Evolutionary conservation across 2,888 invertebrate species (phyloP).

Genomic region (Troides helena): DNA sequence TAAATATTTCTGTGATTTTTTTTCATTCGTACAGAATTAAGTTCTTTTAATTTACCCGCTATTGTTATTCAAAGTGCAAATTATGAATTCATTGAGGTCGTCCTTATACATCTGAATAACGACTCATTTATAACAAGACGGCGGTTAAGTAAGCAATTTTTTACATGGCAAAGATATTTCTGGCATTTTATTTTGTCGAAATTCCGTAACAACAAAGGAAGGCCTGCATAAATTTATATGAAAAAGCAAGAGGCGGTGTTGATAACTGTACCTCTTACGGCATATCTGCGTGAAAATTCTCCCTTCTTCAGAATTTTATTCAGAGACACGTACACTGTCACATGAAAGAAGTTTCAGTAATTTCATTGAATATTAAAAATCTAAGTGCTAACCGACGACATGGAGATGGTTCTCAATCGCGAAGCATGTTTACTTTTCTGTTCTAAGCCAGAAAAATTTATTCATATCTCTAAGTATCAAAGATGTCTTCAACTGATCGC

Average conservation of each 20-base stretch:
- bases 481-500: too few species aligned
- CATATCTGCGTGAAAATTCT: slow-evolving; percentile 21
- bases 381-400: slow-evolving; percentile 31
- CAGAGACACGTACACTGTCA: slow-evolving; percentile 34
- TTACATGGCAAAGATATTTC: slow-evolving; percentile 34
- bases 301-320: slow-evolving; percentile 36
- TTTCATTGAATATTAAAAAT: slow-evolving; percentile 47
- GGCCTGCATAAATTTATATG: slow-evolving; percentile 29
- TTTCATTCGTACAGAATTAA: neutral
- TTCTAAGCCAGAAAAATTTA: too few species aligned
- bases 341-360: slow-evolving; percentile 39
- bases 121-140: slow-evolving; percentile 38
- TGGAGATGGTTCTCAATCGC: too few species aligned
- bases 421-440: too few species aligned
- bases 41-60: slow-evolving; percentile 50
- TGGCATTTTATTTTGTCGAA: slow-evolving; percentile 30
- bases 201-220: slow-evolving; percentile 24
- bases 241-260: slow-evolving; percentile 23
- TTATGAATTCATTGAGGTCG: slow-evolving; percentile 67
- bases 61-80: slow-evolving; percentile 70
- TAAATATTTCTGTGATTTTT: too few species aligned
- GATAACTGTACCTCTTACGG: slow-evolving; percentile 26
- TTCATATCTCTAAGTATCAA: too few species aligned
- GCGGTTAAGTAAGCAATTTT: slow-evolving; percentile 34
- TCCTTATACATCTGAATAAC: slow-evolving; percentile 54